Conservation (phyloP, 2,113 vertebrate species). For the Arizona elegans region DNA sequence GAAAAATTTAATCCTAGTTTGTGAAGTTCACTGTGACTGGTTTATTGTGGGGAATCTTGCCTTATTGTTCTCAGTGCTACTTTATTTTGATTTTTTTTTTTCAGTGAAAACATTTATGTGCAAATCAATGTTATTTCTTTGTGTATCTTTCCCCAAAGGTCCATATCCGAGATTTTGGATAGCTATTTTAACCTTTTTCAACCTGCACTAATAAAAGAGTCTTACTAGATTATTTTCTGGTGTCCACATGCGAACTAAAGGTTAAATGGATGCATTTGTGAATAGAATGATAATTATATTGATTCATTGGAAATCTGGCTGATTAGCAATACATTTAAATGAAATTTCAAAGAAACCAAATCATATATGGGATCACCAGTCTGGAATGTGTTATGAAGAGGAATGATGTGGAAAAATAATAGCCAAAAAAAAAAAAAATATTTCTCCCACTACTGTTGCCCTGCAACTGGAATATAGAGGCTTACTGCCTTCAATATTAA, state of each 20-base stretch:
- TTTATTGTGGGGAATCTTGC: background rate
- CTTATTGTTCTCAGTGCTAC: background rate
- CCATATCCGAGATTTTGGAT: background rate
- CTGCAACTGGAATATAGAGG: background rate
- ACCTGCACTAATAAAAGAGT: background rate
- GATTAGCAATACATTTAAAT: background rate
- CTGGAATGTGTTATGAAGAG: background rate
- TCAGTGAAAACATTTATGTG: background rate
- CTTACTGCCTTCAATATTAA: background rate
- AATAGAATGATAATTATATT: background rate
- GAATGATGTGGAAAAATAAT: background rate
- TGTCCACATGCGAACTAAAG: background rate
- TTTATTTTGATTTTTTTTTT: background rate
- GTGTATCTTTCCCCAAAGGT: background rate
- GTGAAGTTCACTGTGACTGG: background rate
- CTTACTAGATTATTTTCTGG: background rate
- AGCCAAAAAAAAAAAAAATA: background rate
- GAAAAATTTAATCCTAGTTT: background rate
- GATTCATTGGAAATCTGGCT: background rate
- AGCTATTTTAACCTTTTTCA: background rate
- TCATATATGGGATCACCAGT: background rate
- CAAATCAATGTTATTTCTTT: background rate
- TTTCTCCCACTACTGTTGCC: background rate
- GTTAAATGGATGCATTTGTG: background rate
- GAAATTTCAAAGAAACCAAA: background rate